Evolutionary conservation across 2,113 vertebrate species (phyloP).

Genomic region (Morone saxatilis): DNA sequence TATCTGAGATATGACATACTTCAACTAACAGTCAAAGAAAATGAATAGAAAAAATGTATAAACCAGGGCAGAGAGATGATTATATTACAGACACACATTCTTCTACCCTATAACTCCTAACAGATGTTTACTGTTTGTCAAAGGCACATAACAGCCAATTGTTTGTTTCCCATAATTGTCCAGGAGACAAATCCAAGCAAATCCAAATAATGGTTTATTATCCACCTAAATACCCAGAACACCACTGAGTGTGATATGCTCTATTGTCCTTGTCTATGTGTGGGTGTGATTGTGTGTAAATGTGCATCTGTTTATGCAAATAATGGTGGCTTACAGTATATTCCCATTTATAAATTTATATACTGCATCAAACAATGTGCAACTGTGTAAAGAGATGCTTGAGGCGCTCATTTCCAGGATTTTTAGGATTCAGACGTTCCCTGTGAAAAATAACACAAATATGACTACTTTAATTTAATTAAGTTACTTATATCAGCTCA

Average conservation of each 20-base stretch:
- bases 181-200: neutral
- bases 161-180: neutral
- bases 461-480: constrained; percentile 28
- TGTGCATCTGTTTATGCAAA: neutral
- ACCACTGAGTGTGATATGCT: neutral
- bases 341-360: neutral
- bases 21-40: neutral
- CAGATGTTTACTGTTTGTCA: neutral
- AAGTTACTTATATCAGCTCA: neutral
- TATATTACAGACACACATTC: neutral
- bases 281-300: neutral
- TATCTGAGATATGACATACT: neutral
- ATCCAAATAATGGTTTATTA: constrained; percentile 23
- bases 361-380: neutral
- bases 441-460: neutral
- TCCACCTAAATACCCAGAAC: constrained; percentile 18
- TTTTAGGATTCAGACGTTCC: neutral
- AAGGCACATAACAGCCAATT: neutral
- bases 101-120: neutral
- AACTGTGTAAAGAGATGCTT: neutral
- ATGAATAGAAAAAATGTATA: neutral
- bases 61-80: neutral
- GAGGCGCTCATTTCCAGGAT: neutral
- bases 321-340: neutral
- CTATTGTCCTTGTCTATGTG: constrained; percentile 1